Evolutionary conservation across 2,888 invertebrate genomes (phyloP).

Genomic region (Eupithecia pulchellata): DNA sequence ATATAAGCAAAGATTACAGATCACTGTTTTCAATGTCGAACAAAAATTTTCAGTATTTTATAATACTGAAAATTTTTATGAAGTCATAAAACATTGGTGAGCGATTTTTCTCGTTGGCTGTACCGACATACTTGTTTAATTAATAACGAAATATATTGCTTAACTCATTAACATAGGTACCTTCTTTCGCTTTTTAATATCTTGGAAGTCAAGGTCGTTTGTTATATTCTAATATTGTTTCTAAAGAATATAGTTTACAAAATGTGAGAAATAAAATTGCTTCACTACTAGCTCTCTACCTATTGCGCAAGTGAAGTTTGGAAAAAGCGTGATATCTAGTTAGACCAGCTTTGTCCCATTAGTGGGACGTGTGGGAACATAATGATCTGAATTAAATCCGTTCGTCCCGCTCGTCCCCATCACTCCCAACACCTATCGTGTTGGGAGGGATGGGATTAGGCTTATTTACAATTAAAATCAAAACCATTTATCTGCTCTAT

Average conservation of each 20-base stretch:
- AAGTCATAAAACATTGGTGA: not conserved
- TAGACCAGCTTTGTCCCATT: too few species aligned
- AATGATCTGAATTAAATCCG: too few species aligned
- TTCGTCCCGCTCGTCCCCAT: too few species aligned
- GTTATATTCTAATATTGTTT: not conserved
- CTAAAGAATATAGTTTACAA: not conserved
- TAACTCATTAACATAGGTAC: not conserved
- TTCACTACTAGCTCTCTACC: not conserved
- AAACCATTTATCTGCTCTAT: slow-evolving; percentile 27
- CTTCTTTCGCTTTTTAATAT: slow-evolving; percentile 2
- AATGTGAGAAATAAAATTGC: not conserved
- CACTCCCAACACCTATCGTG: too few species aligned
- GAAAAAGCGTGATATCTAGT: too few species aligned
- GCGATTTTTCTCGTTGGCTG: not conserved
- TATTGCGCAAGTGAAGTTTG: not conserved
- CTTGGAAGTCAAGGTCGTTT: not conserved
- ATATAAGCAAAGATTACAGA: not conserved
- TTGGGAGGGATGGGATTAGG: too few species aligned
- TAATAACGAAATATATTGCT: not conserved
- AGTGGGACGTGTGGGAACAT: too few species aligned
- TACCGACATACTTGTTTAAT: not conserved
- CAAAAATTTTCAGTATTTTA: not conserved
- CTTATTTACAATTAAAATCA: slow-evolving; percentile 5
- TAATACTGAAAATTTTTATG: too few species aligned
- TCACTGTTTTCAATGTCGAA: not conserved